Evolutionary conservation across 2,113 vertebrate genomes (phyloP).

Genomic region (Marcusenius ussheri): DNA sequence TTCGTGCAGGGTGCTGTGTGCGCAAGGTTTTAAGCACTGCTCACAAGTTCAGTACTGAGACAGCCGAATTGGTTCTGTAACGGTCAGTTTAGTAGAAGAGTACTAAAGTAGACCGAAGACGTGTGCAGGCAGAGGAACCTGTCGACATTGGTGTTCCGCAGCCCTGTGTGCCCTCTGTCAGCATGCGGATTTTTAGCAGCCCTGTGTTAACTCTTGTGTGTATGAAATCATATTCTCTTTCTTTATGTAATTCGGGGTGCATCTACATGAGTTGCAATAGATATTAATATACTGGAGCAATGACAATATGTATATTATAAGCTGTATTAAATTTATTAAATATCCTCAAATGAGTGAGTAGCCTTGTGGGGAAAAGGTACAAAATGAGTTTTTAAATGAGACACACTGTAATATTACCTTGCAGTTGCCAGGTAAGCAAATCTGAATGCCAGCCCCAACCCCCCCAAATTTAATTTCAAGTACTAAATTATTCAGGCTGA

Average conservation of each 20-base stretch:
- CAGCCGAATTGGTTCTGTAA: neutral
- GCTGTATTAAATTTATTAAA: constrained; percentile 9
- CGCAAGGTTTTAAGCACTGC: neutral
- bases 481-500: neutral
- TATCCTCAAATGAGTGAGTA: neutral
- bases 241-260: constrained; percentile 8
- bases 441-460: neutral
- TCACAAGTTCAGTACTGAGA: neutral
- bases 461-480: neutral
- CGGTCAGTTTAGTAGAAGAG: neutral
- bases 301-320: neutral
- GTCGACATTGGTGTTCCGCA: neutral
- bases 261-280: neutral
- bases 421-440: neutral
- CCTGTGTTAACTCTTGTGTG: neutral
- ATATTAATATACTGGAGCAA: constrained; percentile 2
- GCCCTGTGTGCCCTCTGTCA: neutral
- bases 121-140: neutral
- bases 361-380: neutral
- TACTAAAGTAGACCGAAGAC: neutral
- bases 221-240: neutral
- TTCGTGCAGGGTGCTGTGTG: neutral
- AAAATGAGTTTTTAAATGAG: neutral
- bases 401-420: neutral
- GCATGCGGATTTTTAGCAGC: neutral